A percentile compares a stretch with the other conserved stretches of the same genome.
Conservation (phyloP, 2,113 vertebrate species). For the Beaufortia kweichowensis region DNA sequence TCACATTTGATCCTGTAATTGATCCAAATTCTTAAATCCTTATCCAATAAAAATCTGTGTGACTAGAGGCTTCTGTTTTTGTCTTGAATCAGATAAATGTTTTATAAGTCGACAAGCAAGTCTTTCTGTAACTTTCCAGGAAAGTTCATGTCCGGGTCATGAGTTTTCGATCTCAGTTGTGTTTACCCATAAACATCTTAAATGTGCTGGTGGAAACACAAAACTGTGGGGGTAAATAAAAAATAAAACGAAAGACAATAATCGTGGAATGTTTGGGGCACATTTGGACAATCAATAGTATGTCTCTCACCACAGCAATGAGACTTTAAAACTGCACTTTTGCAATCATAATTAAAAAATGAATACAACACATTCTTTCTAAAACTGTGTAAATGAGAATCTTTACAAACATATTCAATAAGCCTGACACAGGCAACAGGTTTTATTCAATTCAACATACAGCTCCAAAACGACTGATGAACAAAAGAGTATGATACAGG, state of each 20-base stretch:
- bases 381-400: not conserved
- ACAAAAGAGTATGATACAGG: too few relatives aligned
- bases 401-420: fast-evolving
- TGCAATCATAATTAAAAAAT: not conserved
- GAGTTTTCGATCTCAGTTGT: slow-evolving; percentile 48
- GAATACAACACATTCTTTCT: not conserved
- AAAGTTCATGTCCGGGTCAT: slow-evolving; percentile 56
- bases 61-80: too few relatives aligned
- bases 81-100: too few relatives aligned
- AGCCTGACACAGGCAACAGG: not conserved
- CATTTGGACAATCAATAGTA: slow-evolving; percentile 53
- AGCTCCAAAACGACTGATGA: too few relatives aligned
- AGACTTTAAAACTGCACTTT: not conserved
- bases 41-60: too few relatives aligned
- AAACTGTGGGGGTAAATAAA: slow-evolving; percentile 64
- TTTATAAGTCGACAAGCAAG: too few relatives aligned
- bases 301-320: not conserved
- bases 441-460: too few relatives aligned
- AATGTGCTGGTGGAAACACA: slow-evolving; percentile 70
- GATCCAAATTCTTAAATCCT: too few relatives aligned
- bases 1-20: too few relatives aligned
- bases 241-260: slow-evolving; percentile 50
- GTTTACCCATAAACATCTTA: slow-evolving; percentile 71
- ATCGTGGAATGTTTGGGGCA: slow-evolving; percentile 55
- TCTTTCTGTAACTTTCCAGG: slow-evolving; percentile 45